Evolutionary conservation across 2,888 invertebrate genomes (phyloP).

Genomic region (Saturnia pavonia): DNA sequence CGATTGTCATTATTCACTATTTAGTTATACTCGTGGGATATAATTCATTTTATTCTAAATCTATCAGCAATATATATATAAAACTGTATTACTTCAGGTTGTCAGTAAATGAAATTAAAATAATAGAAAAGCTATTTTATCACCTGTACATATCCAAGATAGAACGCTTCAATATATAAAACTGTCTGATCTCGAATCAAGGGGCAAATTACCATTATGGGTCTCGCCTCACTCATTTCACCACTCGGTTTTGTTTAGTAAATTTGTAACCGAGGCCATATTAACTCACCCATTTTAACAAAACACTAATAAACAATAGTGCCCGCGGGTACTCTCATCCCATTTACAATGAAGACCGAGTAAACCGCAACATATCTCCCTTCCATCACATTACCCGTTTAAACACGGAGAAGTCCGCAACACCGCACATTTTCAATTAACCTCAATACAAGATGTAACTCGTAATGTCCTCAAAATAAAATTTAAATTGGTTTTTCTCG

Average conservation of each 20-base stretch:
- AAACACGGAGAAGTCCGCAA: conserved; percentile 30
- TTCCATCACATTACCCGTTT: conserved; percentile 38
- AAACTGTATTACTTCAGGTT: too few species aligned
- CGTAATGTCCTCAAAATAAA: not conserved
- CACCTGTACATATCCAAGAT: not conserved
- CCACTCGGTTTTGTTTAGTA: not conserved
- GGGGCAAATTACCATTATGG: not conserved
- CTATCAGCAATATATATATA: too few species aligned
- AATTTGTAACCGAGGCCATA: not conserved
- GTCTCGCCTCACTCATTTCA: not conserved
- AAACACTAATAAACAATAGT: not conserved
- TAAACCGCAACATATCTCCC: conserved; percentile 23
- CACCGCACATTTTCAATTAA: not conserved
- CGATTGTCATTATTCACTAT: too few species aligned
- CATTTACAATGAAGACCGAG: conserved; percentile 20
- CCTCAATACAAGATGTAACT: not conserved
- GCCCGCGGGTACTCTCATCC: conserved; percentile 9
- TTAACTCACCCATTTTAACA: not conserved
- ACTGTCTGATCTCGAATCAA: not conserved
- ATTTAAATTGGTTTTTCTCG: not conserved
- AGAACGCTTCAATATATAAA: not conserved
- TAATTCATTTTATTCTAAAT: too few species aligned
- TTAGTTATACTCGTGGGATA: too few species aligned
- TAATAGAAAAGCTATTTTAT: too few species aligned
- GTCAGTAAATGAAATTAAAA: too few species aligned